Evolutionary conservation across 30 jellyfish, hydroid and myxozoan species (phyloP).

Genomic region (Chironex yamaguchii): DNA sequence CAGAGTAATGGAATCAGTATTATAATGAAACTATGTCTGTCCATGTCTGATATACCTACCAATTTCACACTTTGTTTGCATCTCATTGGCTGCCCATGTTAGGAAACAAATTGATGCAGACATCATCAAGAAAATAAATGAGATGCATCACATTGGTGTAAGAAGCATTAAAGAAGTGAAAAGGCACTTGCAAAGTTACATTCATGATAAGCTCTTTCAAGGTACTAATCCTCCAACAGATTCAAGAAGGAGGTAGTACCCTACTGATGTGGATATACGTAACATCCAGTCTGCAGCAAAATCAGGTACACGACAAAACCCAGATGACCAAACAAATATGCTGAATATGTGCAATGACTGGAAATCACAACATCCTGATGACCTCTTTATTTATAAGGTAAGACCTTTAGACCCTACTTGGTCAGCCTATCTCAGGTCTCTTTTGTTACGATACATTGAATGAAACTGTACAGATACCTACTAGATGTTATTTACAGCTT

Average conservation of each 20-base stretch:
- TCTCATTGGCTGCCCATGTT: conserved; percentile 16
- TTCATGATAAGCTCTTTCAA: conserved; percentile 14
- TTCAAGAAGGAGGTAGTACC: conserved; percentile 32
- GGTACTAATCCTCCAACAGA: conserved; percentile 25
- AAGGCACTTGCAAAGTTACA: conserved; percentile 23
- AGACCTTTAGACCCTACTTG: background rate
- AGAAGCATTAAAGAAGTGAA: conserved; percentile 21
- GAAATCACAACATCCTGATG: background rate
- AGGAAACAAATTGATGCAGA: conserved; percentile 43
- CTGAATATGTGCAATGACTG: conserved; percentile 34
- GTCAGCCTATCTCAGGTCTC: background rate
- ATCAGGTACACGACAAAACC: background rate
- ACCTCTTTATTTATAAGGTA: conserved; percentile 5
- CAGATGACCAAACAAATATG: conserved; percentile 26
- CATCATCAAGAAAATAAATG: conserved; percentile 19
- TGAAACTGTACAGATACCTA: background rate
- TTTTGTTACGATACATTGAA: background rate
- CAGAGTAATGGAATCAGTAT: too few relatives aligned
- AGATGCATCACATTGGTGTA: conserved; percentile 49
- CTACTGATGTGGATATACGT: conserved; percentile 38
- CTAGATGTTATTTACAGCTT: background rate
- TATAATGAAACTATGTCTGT: too few relatives aligned
- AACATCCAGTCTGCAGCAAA: conserved; percentile 21
- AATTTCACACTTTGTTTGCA: too few relatives aligned
- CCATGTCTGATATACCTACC: too few relatives aligned